Evolutionary conservation across 2,797 vertebrate species (phyloP), one percentile per base, ranked within the genome.

Genomic region (Amblyopsis hoosieri): DNA sequence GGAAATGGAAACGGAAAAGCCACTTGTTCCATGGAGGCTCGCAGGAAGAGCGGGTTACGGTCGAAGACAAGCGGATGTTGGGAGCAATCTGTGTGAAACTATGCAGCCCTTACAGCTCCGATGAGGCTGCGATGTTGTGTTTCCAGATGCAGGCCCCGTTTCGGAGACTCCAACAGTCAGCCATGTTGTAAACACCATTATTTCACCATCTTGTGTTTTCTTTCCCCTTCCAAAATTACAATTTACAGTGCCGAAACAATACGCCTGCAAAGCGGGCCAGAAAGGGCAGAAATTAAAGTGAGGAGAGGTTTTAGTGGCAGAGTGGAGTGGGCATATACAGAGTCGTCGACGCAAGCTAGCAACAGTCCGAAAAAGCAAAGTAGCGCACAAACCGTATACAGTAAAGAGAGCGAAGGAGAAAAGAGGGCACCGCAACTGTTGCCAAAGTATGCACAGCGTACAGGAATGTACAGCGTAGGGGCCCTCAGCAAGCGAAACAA

Each of bases 391-490:
- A 13, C 12, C 2, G 6, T n/a, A 50, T 14, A 50, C 48, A 50
- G 13, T 50, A 82, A 78, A 33, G 10, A 29, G 50, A 52, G 5
- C 53, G 49, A 45, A 13, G 19, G 60, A 53, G 37, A 54, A 74
- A 82, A 84, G 85, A 83, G 70, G 81, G 83, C 83, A 90, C 88
- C 90, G 91, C 93, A 94, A 93, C 90, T 92, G 92, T 93, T 96
- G 96, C 95, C 96, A 97, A 95, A 97, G 94, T 96, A 97, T 96
- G 95, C 95, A 95, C 93, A 94, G 95, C 93, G 92, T 94, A 94
- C 93, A 96, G 96, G 97, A 98, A 98, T 98, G 96, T 94, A 93
- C 93, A 93, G 91, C 94, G 33, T 37, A 9, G 95, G 94, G 96
- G 94, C 95, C 96, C 96, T 94, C 93, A 90, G 91, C 91, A 81